Base-by-base conservation (phyloP, 1,140 invertebrate genomes). In the Pollicipes pollicipes region DNA sequence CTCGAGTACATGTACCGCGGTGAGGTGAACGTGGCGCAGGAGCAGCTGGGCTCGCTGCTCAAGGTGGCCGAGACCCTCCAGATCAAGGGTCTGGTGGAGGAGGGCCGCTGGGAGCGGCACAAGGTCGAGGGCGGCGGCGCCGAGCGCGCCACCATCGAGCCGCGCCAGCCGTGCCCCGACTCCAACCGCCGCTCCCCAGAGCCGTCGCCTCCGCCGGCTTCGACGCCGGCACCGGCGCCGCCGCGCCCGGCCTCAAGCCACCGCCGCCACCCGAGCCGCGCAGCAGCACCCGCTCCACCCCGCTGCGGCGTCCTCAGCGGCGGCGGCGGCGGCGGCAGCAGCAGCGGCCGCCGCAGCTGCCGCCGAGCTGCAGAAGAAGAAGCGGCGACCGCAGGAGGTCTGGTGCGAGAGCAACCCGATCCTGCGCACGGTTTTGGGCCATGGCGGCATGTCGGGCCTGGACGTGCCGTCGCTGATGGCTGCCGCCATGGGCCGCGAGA, bases 1-100 rank as follows among this genome's bases (percentile, higher is more conserved):
- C 81, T 95, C 3, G 90, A 94, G 75, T 95, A 93, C 77, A 95
- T 95, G 89, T 95, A 95, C 80, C 86, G 87, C 69, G 92, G 92
- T 0, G 91, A 94, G 80, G 90, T 94, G 4, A 93, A 91, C 76
- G 89, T 94, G 10, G 88, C 87, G 26, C 89, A 93, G 76, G 88
- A 91, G 64, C 88, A 92, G 76, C 83, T 94, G 45, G 84, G 85
- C 3, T 84, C 85, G 1, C 83, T 95, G 17, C 83, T 95, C 73
- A 88, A 88, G 78, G 87, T 91, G 0, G 91, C 91, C 0, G 88
- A 91, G 78, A 86, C 88, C 37, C 79, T 94, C 21, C 88, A 90
- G 78, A 86, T 88, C 3, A 87, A 88, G 76, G 87, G 86, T 0
- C 77, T 88, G 27, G 10, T 66, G 24, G 64, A 66, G 10, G 26